A percentile compares a stretch with the other conserved stretches of the same genome.
Conservation (phyloP, 2,797 vertebrate genomes). For the Acridotheres tristis region DNA sequence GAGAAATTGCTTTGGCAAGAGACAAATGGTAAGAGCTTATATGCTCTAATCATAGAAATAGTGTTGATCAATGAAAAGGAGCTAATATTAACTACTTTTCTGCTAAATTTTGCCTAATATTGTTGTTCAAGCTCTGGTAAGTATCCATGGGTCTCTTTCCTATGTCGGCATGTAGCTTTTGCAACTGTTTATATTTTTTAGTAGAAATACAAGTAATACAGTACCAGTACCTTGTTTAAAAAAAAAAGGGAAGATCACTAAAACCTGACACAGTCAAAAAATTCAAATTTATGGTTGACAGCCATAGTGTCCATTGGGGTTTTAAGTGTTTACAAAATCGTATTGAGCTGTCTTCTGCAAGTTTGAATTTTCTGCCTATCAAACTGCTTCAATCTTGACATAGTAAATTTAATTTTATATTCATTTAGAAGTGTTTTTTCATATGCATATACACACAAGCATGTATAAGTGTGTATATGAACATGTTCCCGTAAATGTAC, state of each 20-base stretch:
- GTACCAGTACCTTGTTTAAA: background rate
- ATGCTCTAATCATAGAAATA: background rate
- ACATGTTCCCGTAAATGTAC: background rate
- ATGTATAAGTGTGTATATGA: slow-evolving; percentile 60
- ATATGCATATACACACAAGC: slow-evolving; percentile 58
- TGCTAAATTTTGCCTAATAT: background rate
- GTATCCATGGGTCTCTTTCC: background rate
- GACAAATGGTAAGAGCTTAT: background rate
- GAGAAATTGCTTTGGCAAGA: background rate
- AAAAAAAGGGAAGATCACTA: background rate
- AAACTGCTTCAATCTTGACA: background rate
- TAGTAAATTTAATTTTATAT: slow-evolving; percentile 16
- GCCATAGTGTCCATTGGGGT: background rate
- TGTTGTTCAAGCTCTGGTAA: slow-evolving; percentile 3
- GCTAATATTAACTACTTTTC: background rate
- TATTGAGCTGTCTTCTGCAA: background rate
- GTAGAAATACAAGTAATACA: background rate
- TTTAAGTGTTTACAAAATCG: background rate
- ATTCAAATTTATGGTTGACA: background rate
- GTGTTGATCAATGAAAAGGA: background rate
- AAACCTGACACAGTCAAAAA: slow-evolving; percentile 10
- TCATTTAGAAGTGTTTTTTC: background rate
- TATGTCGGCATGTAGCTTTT: background rate
- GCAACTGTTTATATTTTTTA: background rate
- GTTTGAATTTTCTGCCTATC: slow-evolving; percentile 36